Base-by-base conservation (phyloP, 2,888 invertebrate species). In the Agonopterix arenella region DNA sequence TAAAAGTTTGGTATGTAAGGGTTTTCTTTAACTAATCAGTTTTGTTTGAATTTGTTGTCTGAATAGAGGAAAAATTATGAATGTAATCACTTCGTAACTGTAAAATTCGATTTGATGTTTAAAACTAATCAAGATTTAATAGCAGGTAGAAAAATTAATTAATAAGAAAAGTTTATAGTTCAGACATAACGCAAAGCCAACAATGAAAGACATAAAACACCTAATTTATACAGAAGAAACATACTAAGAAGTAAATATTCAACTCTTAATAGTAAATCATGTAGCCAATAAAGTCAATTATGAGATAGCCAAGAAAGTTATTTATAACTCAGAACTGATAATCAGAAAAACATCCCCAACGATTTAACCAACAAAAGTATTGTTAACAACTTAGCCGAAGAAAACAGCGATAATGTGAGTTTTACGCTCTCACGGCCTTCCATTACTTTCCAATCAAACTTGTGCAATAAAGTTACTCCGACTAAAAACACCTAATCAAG, bases 391-490 rank as follows among this genome's bases (percentile, higher is more conserved):
- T 40, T 46, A 52, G 56, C 52, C 58, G 53, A 61, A 28, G 28
- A 28, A 62, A 60, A 66, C 65, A 61, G 59, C 60, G 70, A 70
- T 73, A 73, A 71, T 70, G 68, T 62, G 64, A 68, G 67, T 66
- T 65, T 55, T 61, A 61, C 62, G 55, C 66, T 65, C 59, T 60
- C 60, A 57, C 66, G 60, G 60, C 64, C 68, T 64, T 64, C 66
- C 67, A 73, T 76, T 72, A 73, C 73, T 73, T 73, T 75, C 76
- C 75, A 79, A 79, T 81, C 78, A 76, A 79, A 81, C 68, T 79
- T 79, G 61, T 62, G 71, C 76, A 74, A 76, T 78, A 74, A 76
- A 76, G 69, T 74, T 70, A 63, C 61, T 61, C 52, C 60, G 64
- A 67, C 70, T 66, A 70, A 70, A 50, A 75, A 75, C 71, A 76